Conservation (phyloP, 1,140 invertebrate species). For the Eriocheir sinensis region DNA sequence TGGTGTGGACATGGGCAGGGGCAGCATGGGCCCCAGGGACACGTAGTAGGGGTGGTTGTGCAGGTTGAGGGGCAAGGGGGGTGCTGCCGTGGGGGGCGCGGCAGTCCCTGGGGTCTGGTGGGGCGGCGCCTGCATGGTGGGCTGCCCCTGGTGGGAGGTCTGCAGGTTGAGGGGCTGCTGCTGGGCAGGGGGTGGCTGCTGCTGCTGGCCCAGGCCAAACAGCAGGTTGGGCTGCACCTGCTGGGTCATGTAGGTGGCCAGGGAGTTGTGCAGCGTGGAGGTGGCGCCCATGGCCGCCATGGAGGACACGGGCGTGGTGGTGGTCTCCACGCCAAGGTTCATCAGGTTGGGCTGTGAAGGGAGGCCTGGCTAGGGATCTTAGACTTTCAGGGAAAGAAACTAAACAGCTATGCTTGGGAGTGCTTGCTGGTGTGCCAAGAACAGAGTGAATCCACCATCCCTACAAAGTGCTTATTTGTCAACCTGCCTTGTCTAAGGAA, state of each 20-base stretch:
- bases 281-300: constrained; percentile 69
- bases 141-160: constrained; percentile 72
- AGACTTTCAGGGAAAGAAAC: no score
- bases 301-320: constrained; percentile 60
- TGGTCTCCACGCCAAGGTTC: constrained; percentile 68
- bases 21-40: constrained; percentile 74
- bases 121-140: constrained; percentile 71
- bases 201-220: constrained; percentile 72
- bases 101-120: constrained; percentile 63
- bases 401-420: no score
- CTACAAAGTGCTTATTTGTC: no score
- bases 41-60: constrained; percentile 75
- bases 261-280: constrained; percentile 72
- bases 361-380: no score
- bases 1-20: constrained; percentile 74
- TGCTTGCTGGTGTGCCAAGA: no score
- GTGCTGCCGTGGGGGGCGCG: constrained; percentile 60
- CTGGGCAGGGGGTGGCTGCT: constrained; percentile 69
- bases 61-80: constrained; percentile 70
- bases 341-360: constrained; percentile 70
- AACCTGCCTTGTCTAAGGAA: no score
- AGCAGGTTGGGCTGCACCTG: constrained; percentile 73
- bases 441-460: no score
- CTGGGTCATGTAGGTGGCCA: constrained; percentile 76
- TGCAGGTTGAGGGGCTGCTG: constrained; percentile 76